A percentile compares a stretch with the other conserved stretches of the same genome.
phyloP scores from a whole-genome alignment of 2,113 vertebrate species.

The Ceyx margarethae region DNA sequence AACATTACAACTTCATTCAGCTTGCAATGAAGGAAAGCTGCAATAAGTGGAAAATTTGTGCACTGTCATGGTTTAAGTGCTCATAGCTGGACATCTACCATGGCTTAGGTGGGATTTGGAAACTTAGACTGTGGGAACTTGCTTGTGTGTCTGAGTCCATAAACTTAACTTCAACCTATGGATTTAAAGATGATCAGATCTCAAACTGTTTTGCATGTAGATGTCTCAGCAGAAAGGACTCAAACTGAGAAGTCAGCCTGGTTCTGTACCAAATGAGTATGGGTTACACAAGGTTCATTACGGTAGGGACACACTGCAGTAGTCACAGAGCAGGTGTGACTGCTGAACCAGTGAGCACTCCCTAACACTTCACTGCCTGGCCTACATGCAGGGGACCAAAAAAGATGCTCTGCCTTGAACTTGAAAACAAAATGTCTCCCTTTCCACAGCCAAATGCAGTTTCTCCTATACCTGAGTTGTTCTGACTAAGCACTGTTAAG shows the following conservation, averaged over 20 bases:
- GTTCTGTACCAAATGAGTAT: too few species aligned
- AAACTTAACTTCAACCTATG: background rate
- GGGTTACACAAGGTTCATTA: background rate
- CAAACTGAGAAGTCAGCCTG: background rate
- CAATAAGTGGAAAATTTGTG: background rate
- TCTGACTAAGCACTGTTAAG: background rate
- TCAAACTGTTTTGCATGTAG: background rate
- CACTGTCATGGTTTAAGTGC: background rate
- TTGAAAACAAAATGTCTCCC: background rate
- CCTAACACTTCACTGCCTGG: background rate
- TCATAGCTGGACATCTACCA: background rate
- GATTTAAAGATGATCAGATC: background rate
- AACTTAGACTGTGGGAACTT: background rate
- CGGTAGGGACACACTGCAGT: background rate
- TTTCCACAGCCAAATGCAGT: background rate
- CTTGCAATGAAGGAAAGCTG: background rate
- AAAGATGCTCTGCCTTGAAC: background rate
- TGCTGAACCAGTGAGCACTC: background rate
- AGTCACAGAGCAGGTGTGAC: background rate
- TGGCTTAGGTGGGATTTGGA: background rate
- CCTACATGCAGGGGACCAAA: background rate
- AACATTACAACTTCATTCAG: background rate
- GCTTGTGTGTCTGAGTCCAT: background rate
- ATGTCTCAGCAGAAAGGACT: background rate
- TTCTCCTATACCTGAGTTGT: fast-evolving